Evolutionary conservation across 2,888 invertebrate species (phyloP), one percentile per base, ranked within the genome.

Genomic region (Theretra japonica): DNA sequence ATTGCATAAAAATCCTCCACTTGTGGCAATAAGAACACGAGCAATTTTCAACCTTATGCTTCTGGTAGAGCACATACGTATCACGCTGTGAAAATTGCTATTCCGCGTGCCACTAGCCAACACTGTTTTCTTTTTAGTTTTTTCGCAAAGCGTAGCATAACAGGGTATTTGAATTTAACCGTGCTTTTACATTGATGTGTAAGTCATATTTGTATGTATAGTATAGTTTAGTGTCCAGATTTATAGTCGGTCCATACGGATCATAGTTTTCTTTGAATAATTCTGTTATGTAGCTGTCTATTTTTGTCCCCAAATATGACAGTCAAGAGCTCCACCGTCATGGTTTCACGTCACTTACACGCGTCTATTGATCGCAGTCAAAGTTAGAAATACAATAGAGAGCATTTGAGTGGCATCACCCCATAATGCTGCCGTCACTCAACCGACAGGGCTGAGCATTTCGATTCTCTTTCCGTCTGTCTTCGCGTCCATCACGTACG

Each of bases 391-490:
- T 25, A 65, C 65, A 65, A 65, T 65, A 48, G 65, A 7, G 7
- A 21, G 8, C 59, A 60, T 68, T 17, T 68, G 71, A 62, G 30
- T 69, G 58, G 56, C 69, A 33, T 65, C 65, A 65, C 50, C 58
- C 70, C 73, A 71, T 73, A 73, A 73, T 58, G 69, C 58, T 28
- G 50, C 28, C 69, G 58, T 70, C 69, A 69, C 56, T 69, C 69
- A 58, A 70, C 25, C 41, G 30, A 30, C 25, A 41, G 73, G 74
- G 74, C 60, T 21, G 15, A 28, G 62, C 70, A 70, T 75, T 75
- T 71, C 70, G 74, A 62, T 77, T 75, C 78, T 76, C 73, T 80
- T 77, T 78, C 77, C 41, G 48, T 65, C 23, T 65, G 48, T 65
- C 65, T 65, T 65, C 62, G 62, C 41, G 33, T 59, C 60, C 33